Evolutionary conservation across 2,888 invertebrate genomes (phyloP), one percentile per base, ranked within the genome.

Genomic region (Acanthosepion esculentum): DNA sequence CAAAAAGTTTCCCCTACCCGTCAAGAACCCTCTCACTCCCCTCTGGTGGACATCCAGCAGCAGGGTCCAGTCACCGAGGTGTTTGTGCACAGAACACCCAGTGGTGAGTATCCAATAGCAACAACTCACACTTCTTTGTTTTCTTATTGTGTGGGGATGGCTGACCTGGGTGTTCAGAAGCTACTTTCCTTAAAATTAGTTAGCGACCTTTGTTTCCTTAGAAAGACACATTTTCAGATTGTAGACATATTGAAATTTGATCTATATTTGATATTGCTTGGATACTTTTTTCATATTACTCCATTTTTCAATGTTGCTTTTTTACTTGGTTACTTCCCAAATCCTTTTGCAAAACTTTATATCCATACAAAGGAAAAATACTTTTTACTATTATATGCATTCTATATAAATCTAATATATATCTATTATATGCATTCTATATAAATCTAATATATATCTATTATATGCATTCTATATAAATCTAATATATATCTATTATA

Each of bases 31-130:
- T 41, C 55, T 55, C 55, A 33, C 48, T 64, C 94, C 55, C 94
- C 94, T 64, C 94, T 55, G 29, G 48, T 64, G 26, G 53, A 33
- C n/a, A 55, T 64, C 55, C 94, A 55, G 33, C 55, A 94, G n/a
- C 94, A 64, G 94, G 94, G 94, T 33, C 94, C 55, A 55, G 94
- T 94, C 50, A 94, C 94, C 53, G 94, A 94, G 33, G 94, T 94
- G 59, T 94, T 55, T 41, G 48, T 94, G 59, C 94, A 94, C 94
- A 55, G 94, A 94, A 55, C 94, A 55, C 64, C 94, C 26, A 94
- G 94, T 94, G 94, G 94, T 94, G 55, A 94, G 94, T 94, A 94
- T 93, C 53, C 93, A 53, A 48, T 93, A 26, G 53, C n/a, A 53
- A 93, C n/a, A n/a, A 48, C 48, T 93, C 93, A 93, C 53, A 92